Base-by-base conservation (phyloP, 2,888 invertebrate species). In the Sarcophaga caerulescens region DNA sequence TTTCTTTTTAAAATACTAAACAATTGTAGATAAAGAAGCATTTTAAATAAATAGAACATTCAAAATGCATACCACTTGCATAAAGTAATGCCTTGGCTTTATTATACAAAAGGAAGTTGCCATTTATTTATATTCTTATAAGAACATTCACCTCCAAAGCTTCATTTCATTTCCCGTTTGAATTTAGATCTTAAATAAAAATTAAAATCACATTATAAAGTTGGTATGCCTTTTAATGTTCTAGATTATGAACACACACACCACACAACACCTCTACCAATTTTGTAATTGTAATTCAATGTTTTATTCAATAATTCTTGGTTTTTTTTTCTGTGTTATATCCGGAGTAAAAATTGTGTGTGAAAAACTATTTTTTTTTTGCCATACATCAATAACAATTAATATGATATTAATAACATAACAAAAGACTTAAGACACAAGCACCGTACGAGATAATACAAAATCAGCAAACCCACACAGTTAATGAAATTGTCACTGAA, bases 401-500 rank as follows among this genome's bases (percentile, higher is more conserved):
- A 62, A 71, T 71, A 17, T 76, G 71, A 66, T 77, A 63, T 76
- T 73, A 77, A 81, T 57, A 76, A 45, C 65, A 62, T 59, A 77
- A 78, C 65, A 52, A 81, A 81, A 81, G 77, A 65, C 69, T 78
- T 70, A 78, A 85, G 86, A 81, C 79, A 87, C 79, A 84, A 80
- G 84, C 81, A 73, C 60, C 60, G 62, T 44, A n/a, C 45, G 14
- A 73, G 17, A 57, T 35, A 23, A 10, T 23, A 84, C 62, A 68
- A 81, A 76, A 68, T 52, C 25, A 65, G 6, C 11, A 62, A 79
- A 60, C 84, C 84, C 75, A 84, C 83, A 17, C 35, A 59, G 12
- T 21, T 69, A 75, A 80, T 65, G 47, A 71, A 84, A 76, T 76
- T 76, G 71, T 85, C 71, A 77, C 76, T 76, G 3, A 63, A 44